phyloP scores from a whole-genome alignment of 2,113 vertebrate species.

The Catagonus wagneri region DNA sequence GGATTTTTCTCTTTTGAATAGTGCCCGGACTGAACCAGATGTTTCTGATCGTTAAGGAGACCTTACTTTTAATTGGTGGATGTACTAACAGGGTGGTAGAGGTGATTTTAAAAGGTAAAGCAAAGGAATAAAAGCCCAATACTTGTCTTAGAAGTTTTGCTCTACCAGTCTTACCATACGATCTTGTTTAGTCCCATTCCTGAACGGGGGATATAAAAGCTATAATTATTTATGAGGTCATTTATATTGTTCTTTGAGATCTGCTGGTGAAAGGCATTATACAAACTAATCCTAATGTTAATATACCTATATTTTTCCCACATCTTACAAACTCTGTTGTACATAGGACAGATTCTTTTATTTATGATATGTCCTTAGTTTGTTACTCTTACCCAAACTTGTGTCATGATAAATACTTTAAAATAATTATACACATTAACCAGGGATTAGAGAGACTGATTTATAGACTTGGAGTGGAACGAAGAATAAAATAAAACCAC shows the following conservation, averaged over 20 bases:
- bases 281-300: slow-evolving; percentile 50
- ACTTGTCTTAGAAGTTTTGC: slow-evolving; percentile 18
- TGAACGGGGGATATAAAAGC: neutral
- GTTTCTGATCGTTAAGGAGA: slow-evolving; percentile 27
- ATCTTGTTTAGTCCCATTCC: slow-evolving; percentile 26
- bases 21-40: neutral
- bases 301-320: slow-evolving; percentile 49
- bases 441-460: slow-evolving; percentile 61
- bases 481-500: slow-evolving; percentile 14
- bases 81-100: neutral
- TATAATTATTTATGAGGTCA: slow-evolving; percentile 31
- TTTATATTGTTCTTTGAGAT: slow-evolving; percentile 50
- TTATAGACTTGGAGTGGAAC: slow-evolving; percentile 47
- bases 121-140: slow-evolving; percentile 7
- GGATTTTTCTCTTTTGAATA: neutral
- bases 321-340: slow-evolving; percentile 58
- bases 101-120: slow-evolving; percentile 32
- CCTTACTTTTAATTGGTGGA: neutral
- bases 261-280: slow-evolving; percentile 22
- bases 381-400: slow-evolving; percentile 74
- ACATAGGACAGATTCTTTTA: slow-evolving; percentile 50
- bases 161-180: neutral
- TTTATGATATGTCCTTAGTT: slow-evolving; percentile 58
- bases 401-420: slow-evolving; percentile 67
- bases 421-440: slow-evolving; percentile 64